A percentile compares a stretch with the other conserved stretches of the same genome.
These are phyloP conservation scores for Nyctibius bracteatus DNA, from an alignment of 2,113 vertebrate species.

Conservation along the genomic window DNA sequence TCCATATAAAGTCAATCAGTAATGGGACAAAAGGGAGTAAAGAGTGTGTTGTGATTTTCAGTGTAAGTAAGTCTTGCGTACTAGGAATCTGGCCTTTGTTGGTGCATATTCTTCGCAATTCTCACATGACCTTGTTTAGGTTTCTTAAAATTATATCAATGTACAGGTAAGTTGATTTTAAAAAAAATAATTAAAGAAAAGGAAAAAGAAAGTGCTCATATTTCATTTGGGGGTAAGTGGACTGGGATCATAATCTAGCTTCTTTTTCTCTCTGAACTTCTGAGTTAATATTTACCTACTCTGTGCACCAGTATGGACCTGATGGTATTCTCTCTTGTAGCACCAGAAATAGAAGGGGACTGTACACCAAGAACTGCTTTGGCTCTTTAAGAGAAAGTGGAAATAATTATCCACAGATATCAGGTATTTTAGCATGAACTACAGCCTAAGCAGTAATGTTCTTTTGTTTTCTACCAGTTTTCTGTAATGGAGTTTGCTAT, in stretches of 20 bases:
- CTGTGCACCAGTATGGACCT: background rate
- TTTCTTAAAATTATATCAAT: background rate
- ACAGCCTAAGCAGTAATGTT: background rate
- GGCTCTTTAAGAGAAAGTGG: background rate
- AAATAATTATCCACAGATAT: background rate
- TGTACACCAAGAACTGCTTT: background rate
- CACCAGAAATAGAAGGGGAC: background rate
- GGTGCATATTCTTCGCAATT: background rate
- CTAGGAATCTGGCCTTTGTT: background rate
- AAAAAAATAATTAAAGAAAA: background rate
- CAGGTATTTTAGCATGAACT: background rate
- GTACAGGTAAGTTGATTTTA: background rate
- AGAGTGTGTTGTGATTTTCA: background rate
- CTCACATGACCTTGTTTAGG: background rate
- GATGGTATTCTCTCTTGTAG: background rate
- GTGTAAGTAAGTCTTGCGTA: background rate
- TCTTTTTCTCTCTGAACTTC: background rate
- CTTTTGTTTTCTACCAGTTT: background rate
- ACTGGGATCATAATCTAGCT: background rate
- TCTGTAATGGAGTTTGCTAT: background rate
- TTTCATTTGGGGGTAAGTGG: background rate
- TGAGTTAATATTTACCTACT: background rate
- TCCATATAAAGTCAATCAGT: background rate
- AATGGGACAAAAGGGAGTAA: background rate
- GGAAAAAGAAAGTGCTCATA: accelerated